Evolutionary conservation across 1,140 invertebrate species (phyloP).

Genomic region (Brachionus paranguensis): DNA sequence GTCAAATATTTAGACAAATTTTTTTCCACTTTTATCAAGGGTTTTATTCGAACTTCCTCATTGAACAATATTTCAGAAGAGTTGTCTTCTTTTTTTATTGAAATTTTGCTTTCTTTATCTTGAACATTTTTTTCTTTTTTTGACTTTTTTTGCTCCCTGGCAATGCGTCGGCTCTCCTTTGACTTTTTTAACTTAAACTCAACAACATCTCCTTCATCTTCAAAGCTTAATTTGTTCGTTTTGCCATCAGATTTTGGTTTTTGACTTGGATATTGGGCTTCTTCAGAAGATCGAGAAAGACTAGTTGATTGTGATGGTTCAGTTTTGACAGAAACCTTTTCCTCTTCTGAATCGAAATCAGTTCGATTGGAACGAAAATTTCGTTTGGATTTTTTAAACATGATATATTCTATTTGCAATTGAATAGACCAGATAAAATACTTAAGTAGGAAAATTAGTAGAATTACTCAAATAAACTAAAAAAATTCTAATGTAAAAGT

Average conservation of each 20-base stretch:
- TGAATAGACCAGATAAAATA: background rate
- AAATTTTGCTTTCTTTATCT: background rate
- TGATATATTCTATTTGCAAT: background rate
- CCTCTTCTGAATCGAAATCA: slow-evolving; percentile 17
- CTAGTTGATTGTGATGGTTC: no score
- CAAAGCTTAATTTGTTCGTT: slow-evolving; percentile 42
- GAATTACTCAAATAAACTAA: background rate
- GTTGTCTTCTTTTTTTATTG: slow-evolving; percentile 38
- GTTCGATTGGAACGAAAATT: slow-evolving; percentile 26
- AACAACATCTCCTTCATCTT: slow-evolving; percentile 60
- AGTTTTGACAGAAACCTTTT: background rate
- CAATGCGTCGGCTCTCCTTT: slow-evolving; percentile 79
- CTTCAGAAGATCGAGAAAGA: no score
- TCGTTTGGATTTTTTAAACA: slow-evolving; percentile 38
- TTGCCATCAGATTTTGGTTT: slow-evolving; percentile 7
- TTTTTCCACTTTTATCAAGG: slow-evolving; percentile 18
- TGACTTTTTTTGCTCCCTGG: slow-evolving; percentile 77
- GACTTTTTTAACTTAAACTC: slow-evolving; percentile 90
- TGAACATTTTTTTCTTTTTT: slow-evolving; percentile 61
- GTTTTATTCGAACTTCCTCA: slow-evolving; percentile 29
- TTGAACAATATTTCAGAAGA: slow-evolving; percentile 41
- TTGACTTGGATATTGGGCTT: no score
- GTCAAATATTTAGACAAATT: slow-evolving; percentile 54
- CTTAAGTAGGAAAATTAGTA: background rate
- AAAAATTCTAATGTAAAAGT: background rate